Conservation (phyloP, 2,888 invertebrate genomes). For the Campopleginae sp. region DNA sequence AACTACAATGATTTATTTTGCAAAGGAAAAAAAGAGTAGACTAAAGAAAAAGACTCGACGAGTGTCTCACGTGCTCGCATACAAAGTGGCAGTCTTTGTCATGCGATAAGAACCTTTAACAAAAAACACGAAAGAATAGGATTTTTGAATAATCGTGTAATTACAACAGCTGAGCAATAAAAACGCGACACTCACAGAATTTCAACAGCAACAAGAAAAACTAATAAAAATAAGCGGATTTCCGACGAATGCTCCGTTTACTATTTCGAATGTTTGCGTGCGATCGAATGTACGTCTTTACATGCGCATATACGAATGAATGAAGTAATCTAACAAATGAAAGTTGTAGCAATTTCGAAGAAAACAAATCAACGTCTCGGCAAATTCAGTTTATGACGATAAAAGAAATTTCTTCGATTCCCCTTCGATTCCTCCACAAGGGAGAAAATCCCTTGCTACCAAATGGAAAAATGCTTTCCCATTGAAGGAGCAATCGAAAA, state of each 20-base stretch:
- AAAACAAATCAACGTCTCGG: neutral
- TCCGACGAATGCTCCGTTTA: conserved; percentile 2
- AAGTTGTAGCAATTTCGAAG: conserved; percentile 11
- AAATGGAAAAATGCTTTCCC: neutral
- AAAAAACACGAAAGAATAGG: neutral
- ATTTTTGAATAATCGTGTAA: neutral
- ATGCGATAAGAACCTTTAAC: neutral
- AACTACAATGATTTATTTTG: conserved; percentile 29
- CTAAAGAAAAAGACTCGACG: neutral
- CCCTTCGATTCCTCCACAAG: neutral
- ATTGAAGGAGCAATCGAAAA: neutral
- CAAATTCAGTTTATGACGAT: neutral
- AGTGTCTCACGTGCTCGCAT: conserved; percentile 13
- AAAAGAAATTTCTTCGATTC: neutral
- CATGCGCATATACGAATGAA: conserved; percentile 27
- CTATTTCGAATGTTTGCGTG: conserved; percentile 18
- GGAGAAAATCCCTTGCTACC: too few species aligned
- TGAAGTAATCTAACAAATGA: conserved; percentile 14
- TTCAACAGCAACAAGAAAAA: conserved; percentile 16
- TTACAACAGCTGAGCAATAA: conserved; percentile 36
- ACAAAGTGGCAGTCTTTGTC: neutral
- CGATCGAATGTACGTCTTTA: neutral
- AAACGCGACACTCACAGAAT: conserved; percentile 40
- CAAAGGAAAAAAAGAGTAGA: conserved; percentile 17
- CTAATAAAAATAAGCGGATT: neutral